Base-by-base conservation (phyloP, 2,113 vertebrate genomes). In the Syngnathus scovelli region DNA sequence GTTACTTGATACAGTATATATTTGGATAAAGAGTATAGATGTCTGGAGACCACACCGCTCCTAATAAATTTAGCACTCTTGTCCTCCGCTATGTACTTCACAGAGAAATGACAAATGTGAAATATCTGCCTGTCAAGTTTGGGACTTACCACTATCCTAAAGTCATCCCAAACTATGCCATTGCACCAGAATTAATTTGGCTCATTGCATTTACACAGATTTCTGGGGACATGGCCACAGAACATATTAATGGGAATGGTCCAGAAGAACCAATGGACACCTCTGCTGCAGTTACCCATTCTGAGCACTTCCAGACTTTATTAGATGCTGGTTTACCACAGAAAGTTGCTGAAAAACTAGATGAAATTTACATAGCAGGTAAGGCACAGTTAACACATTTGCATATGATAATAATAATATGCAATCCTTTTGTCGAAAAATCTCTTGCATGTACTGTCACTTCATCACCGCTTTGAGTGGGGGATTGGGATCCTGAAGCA, bases 331-430 rank as follows among this genome's bases (percentile, higher is more conserved):
- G 96, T 94, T 96, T 98, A 96, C 95, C 96, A 94, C 95, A 96
- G 95, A 98, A 98, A 96, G 96, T 99, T 95, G 97, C 97, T 93
- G 97, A 98, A 95, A 98, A 99, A 95, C 95, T 99, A 96, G 96
- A 99, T 91, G 96, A 99, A 96, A 98, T 99, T 96, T 99, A 98
- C 94, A 91, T 99, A 95, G 95, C 97, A 98, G 97, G 97, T 99
- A 95, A 98, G 95, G 90, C 87, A 86, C 85, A 77, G 87, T 87
- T 75, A 85, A 85, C 86, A 85, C 80, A 85, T 77, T 87, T 88
- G 84, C 88, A 84, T 89, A 75, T 92, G 89, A 82, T 80, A 80
- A 86, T 88, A 86, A 23, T 33, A 33, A 33, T 33, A 33, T 88
- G 87, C 87, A 83, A 83, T 74, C 82, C 76, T 77, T 80, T 76